These are phyloP conservation scores for Scyliorhinus canicula DNA, from an alignment of 2,797 vertebrate genomes.

Conservation along the genomic window DNA sequence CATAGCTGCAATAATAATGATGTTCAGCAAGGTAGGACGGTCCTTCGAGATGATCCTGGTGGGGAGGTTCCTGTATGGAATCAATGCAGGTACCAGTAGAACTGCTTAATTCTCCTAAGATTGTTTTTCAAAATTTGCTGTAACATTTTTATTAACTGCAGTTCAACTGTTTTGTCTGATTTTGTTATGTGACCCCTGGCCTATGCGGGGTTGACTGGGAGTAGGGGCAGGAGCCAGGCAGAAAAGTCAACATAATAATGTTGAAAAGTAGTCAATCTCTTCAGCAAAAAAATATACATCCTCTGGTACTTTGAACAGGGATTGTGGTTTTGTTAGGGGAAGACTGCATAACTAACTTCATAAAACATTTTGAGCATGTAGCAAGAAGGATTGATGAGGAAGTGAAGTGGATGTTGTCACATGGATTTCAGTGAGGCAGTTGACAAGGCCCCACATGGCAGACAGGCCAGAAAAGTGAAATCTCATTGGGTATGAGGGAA, in stretches of 20 bases:
- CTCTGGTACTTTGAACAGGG: background rate
- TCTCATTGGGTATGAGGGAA: too few species aligned
- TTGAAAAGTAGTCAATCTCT: background rate
- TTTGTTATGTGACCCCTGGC: background rate
- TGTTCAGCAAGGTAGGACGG: conserved; percentile 55
- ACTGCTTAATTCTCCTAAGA: conserved; percentile 33
- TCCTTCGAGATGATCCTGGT: conserved; percentile 75
- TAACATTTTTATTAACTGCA: background rate
- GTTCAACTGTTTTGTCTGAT: background rate
- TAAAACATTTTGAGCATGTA: too few species aligned
- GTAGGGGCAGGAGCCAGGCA: background rate
- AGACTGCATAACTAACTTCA: too few species aligned
- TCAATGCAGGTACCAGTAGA: conserved; percentile 59
- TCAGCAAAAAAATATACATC: background rate
- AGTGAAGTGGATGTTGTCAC: too few species aligned
- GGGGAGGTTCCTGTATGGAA: conserved; percentile 65
- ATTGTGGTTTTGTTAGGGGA: too few species aligned
- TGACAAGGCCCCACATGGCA: too few species aligned
- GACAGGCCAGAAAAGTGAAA: too few species aligned
- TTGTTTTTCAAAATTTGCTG: too few species aligned
- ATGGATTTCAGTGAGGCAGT: too few species aligned
- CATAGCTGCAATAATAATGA: conserved; percentile 57
- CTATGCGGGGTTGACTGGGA: background rate
- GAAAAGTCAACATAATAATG: background rate
- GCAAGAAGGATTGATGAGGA: too few species aligned